These are phyloP conservation scores for Sinopyrophorus schimmeli DNA, from an alignment of 2,888 invertebrate species.

Conservation along the genomic window DNA sequence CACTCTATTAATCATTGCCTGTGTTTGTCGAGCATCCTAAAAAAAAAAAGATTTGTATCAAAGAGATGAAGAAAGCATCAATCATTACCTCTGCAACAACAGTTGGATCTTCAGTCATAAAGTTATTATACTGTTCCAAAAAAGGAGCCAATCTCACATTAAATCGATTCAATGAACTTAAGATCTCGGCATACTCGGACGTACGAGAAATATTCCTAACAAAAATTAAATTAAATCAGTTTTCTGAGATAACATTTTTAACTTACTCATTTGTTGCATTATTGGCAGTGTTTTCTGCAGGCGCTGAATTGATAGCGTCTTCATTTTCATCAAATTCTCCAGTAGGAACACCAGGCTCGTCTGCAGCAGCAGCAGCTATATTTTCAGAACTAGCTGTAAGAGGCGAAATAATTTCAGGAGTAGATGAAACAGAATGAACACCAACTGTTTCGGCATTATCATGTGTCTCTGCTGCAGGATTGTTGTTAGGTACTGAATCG, in stretches of 20 bases:
- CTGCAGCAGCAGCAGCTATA: conserved; percentile 38
- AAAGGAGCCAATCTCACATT: conserved; percentile 68
- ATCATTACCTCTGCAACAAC: conserved; percentile 52
- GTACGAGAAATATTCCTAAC: conserved; percentile 55
- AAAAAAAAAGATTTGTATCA: conserved; percentile 37
- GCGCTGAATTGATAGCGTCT: conserved; percentile 17
- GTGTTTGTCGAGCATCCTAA: conserved; percentile 60
- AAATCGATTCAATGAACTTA: conserved; percentile 59
- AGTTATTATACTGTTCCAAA: conserved; percentile 64
- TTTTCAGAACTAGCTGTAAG: conserved; percentile 45
- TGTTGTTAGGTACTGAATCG: no score
- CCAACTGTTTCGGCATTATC: no score
- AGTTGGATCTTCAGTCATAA: conserved; percentile 65
- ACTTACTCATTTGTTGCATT: conserved; percentile 36
- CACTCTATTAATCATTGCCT: conserved; percentile 72
- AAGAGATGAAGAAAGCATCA: no score
- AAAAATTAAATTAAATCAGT: conserved; percentile 3
- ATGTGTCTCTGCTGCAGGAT: no score
- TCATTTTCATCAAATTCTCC: conserved; percentile 17
- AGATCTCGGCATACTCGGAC: conserved; percentile 60
- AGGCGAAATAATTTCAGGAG: conserved; percentile 44
- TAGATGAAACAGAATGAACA: conserved; percentile 41
- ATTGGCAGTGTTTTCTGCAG: background rate
- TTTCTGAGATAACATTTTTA: no score
- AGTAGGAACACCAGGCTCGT: conserved; percentile 12